Evolutionary conservation across 1,140 invertebrate genomes (phyloP).

Genomic region (Cotesia glomerata): DNA sequence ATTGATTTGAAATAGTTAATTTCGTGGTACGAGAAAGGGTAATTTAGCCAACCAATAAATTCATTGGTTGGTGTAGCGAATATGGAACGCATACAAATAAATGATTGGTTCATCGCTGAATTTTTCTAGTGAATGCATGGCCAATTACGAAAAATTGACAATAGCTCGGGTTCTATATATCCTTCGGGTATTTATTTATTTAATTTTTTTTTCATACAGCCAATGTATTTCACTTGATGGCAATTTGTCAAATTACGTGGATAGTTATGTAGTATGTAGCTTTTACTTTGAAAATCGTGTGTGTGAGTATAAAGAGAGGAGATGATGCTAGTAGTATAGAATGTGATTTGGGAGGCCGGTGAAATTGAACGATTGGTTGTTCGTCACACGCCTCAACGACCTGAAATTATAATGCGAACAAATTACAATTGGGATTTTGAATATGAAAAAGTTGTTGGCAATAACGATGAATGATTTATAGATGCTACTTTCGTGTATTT

Average conservation of each 20-base stretch:
- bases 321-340: background rate
- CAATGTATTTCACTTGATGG: slow-evolving; percentile 21
- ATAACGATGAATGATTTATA: slow-evolving; percentile 2
- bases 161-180: slow-evolving; percentile 20
- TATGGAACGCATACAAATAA: slow-evolving; percentile 2
- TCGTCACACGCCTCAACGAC: slow-evolving; percentile 27
- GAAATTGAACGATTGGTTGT: slow-evolving; percentile 16
- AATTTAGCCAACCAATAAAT: background rate
- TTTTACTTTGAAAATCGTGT: background rate
- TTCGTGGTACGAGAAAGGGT: background rate
- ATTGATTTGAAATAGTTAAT: background rate
- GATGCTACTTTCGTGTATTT: background rate
- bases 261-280: background rate
- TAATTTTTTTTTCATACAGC: slow-evolving; percentile 1
- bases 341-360: slow-evolving; percentile 14
- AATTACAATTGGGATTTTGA: slow-evolving; percentile 16
- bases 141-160: slow-evolving; percentile 31
- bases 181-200: slow-evolving; percentile 19
- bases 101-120: slow-evolving; percentile 16
- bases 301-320: slow-evolving; percentile 11
- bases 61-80: background rate
- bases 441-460: slow-evolving; percentile 19
- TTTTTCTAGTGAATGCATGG: slow-evolving; percentile 21
- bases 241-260: slow-evolving; percentile 31
- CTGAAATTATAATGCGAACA: slow-evolving; percentile 27